Conservation (phyloP, 2,888 invertebrate genomes). For the Melieria picta region DNA sequence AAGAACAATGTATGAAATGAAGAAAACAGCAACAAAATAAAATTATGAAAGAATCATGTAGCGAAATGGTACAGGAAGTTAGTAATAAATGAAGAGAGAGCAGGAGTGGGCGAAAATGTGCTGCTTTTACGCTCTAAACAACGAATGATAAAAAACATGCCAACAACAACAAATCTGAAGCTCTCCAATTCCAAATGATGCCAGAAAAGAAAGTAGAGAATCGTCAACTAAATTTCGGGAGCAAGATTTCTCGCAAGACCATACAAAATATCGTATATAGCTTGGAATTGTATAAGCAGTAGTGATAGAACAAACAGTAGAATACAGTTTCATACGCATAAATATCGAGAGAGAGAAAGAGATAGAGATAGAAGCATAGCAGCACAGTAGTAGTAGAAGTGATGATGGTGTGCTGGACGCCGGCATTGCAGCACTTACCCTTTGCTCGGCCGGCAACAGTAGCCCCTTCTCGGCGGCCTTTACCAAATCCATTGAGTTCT, state of each 20-base stretch:
- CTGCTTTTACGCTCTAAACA: not conserved
- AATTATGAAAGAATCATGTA: conserved; percentile 16
- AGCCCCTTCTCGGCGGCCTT: conserved; percentile 89
- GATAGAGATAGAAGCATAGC: too few species aligned
- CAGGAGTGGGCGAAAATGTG: not conserved
- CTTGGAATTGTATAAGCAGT: too few species aligned
- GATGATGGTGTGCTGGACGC: too few species aligned
- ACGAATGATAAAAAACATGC: not conserved
- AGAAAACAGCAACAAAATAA: conserved; percentile 38
- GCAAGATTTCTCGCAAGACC: not conserved
- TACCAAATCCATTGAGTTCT: conserved; percentile 74
- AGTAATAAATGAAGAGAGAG: too few species aligned
- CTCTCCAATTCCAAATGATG: not conserved
- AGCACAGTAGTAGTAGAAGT: too few species aligned
- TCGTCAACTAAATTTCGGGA: not conserved
- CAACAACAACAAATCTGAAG: conserved; percentile 5
- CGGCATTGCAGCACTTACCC: conserved; percentile 76
- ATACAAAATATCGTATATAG: too few species aligned
- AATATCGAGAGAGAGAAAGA: too few species aligned
- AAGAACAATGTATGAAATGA: conserved; percentile 34
- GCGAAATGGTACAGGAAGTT: too few species aligned
- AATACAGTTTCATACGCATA: too few species aligned
- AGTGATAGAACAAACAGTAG: too few species aligned
- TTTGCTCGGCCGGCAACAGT: conserved; percentile 89
- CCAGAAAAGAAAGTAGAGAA: not conserved